Percentiles rank a stretch among this genome's conserved stretches.
These are phyloP conservation scores for Muschampia plurimacula DNA, from an alignment of 2,888 invertebrate genomes.

Conservation along the genomic window DNA sequence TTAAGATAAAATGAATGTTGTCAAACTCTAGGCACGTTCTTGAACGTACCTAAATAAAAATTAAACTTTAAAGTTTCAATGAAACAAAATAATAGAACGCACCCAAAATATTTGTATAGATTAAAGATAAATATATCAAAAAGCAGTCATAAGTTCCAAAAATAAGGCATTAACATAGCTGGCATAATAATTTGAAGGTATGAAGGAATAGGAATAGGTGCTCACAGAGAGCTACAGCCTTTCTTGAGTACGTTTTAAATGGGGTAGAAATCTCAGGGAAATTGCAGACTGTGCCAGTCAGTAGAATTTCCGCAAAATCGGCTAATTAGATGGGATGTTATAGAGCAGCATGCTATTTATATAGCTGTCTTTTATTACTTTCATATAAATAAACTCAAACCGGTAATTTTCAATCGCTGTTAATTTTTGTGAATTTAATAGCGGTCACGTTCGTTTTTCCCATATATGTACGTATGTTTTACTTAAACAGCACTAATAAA, in stretches of 20 bases:
- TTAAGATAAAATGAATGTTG: too few relatives aligned
- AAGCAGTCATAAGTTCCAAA: too few relatives aligned
- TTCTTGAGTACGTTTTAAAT: constrained; percentile 16
- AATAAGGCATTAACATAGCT: background rate
- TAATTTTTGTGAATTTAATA: too few relatives aligned
- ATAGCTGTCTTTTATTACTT: background rate
- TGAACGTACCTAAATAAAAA: too few relatives aligned
- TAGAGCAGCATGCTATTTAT: background rate
- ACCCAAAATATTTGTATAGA: background rate
- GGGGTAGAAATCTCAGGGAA: constrained; percentile 24
- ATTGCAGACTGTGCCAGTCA: constrained; percentile 5
- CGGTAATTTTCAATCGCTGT: background rate
- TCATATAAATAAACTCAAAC: background rate
- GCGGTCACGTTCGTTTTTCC: too few relatives aligned
- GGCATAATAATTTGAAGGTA: background rate
- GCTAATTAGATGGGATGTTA: constrained; percentile 15
- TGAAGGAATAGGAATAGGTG: background rate
- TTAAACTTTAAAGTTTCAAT: too few relatives aligned
- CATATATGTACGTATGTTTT: too few relatives aligned
- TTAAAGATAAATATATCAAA: background rate
- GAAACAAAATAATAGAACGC: too few relatives aligned
- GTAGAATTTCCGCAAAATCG: constrained; percentile 23
- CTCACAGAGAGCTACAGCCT: background rate
- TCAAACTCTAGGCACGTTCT: too few relatives aligned
- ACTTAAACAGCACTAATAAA: too few relatives aligned